Percentiles rank a stretch among this genome's conserved stretches.
These are phyloP conservation scores for Phoxinus dragarum DNA, from an alignment of 2,797 vertebrate species.

Conservation along the genomic window DNA sequence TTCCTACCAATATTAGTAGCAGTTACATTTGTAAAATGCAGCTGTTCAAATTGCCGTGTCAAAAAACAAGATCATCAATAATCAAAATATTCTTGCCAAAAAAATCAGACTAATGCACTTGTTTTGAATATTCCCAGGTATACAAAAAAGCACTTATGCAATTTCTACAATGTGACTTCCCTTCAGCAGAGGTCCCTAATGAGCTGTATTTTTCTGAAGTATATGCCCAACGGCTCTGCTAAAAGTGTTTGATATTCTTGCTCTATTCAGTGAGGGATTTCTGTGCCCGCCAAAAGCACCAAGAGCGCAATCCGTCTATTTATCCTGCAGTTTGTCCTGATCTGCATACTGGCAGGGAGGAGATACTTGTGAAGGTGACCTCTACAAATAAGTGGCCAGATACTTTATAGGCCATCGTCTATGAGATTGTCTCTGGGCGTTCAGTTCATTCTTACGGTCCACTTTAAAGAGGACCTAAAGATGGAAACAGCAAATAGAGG, in stretches of 20 bases:
- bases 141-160: background rate
- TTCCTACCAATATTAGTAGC: background rate
- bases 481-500: background rate
- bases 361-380: slow-evolving; percentile 13
- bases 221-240: background rate
- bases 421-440: background rate
- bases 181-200: slow-evolving; percentile 40
- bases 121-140: slow-evolving; percentile 3
- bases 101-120: background rate
- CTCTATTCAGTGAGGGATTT: slow-evolving; percentile 19
- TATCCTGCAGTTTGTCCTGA: slow-evolving; percentile 9
- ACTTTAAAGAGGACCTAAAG: background rate
- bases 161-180: slow-evolving; percentile 1
- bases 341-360: slow-evolving; percentile 7
- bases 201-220: slow-evolving; percentile 12
- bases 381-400: background rate
- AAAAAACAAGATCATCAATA: background rate
- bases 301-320: slow-evolving; percentile 7
- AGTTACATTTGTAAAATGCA: background rate
- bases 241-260: slow-evolving; percentile 28
- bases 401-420: background rate
- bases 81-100: background rate
- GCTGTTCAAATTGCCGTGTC: background rate
- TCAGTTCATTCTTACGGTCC: background rate
- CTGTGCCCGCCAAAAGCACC: slow-evolving; percentile 18